phyloP scores from a whole-genome alignment of 2,113 vertebrate species.

The Candoia aspera region DNA sequence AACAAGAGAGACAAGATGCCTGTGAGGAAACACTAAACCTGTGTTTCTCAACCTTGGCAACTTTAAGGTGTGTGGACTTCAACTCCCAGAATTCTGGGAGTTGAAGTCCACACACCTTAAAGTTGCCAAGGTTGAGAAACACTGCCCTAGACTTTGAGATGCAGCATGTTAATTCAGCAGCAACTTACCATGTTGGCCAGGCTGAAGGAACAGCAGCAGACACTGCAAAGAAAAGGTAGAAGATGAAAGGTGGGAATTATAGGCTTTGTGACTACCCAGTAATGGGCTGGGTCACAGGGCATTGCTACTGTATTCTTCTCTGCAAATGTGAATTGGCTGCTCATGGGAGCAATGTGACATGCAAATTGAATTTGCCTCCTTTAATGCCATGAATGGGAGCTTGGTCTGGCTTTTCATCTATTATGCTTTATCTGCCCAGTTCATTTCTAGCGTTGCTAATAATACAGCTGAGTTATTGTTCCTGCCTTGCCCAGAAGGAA shows the following conservation, averaged over 20 bases:
- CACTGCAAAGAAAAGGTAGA: not conserved
- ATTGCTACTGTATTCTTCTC: not conserved
- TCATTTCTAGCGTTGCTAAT: not conserved
- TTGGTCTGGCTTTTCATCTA: not conserved
- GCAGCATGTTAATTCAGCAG: not conserved
- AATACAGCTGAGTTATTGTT: not conserved
- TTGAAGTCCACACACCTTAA: not conserved
- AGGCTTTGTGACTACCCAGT: not conserved
- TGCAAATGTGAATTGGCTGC: not conserved
- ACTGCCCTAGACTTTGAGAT: not conserved
- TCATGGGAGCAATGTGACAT: not conserved
- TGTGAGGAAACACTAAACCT: too few relatives aligned
- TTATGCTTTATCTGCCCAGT: not conserved
- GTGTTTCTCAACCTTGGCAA: not conserved
- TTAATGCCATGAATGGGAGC: not conserved
- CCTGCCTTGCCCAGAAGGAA: not conserved
- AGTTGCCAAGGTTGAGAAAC: not conserved
- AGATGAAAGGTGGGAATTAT: not conserved
- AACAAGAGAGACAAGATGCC: not conserved
- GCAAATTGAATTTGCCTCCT: constrained; percentile 5
- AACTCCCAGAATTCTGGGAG: not conserved
- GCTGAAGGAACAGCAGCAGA: constrained; percentile 7
- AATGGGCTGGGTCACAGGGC: not conserved
- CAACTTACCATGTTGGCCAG: constrained; percentile 18
- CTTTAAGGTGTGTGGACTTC: not conserved